phyloP scores from a whole-genome alignment of 2,888 invertebrate species.

The Metacarcinus magister region DNA sequence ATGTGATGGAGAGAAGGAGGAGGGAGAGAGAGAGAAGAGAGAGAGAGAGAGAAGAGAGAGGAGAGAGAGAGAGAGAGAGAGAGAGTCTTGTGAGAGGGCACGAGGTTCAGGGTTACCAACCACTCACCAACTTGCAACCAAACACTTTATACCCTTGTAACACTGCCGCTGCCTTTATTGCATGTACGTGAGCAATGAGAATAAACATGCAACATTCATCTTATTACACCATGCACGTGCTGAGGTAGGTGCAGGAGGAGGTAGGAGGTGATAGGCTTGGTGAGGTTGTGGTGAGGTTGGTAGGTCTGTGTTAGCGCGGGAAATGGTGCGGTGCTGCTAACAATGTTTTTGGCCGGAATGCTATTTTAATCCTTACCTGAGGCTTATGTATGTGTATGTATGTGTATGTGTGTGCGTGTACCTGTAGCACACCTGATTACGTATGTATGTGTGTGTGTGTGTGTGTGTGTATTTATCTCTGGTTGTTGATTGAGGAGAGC shows the following conservation, averaged over 20 bases:
- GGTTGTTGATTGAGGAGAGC: no score
- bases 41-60: neutral
- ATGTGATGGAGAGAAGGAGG: neutral
- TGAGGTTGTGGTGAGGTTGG: neutral
- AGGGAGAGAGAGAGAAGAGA: neutral
- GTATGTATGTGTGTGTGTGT: slow-evolving; percentile 36
- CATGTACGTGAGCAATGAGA: neutral
- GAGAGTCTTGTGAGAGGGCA: neutral
- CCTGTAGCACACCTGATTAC: no score
- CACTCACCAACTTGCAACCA: neutral
- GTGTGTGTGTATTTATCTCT: no score
- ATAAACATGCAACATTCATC: neutral
- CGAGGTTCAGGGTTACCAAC: neutral
- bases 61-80: neutral
- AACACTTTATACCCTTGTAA: neutral
- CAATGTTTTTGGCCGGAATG: slow-evolving; percentile 32
- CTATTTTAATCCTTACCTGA: neutral
- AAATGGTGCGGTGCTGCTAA: neutral
- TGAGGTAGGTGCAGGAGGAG: neutral
- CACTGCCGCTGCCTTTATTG: neutral
- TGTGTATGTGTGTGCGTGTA: slow-evolving; percentile 57
- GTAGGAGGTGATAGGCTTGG: neutral
- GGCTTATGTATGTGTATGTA: slow-evolving; percentile 49
- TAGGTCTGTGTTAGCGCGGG: neutral
- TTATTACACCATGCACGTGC: neutral